Conservation (phyloP, 2,113 vertebrate species). For the Dasyurus viverrinus region DNA sequence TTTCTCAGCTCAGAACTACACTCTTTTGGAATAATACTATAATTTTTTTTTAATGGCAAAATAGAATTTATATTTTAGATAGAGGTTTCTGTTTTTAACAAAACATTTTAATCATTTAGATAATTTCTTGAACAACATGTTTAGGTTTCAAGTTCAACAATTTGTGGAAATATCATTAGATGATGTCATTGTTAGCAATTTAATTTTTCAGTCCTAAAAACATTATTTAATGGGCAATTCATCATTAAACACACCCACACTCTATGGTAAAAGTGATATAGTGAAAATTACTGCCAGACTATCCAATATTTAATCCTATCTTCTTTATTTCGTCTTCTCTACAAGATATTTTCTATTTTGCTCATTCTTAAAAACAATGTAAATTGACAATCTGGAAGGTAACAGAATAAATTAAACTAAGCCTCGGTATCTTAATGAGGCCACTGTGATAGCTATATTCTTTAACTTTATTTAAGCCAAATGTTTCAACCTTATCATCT, state of each 20-base stretch:
- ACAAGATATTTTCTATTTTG: background rate
- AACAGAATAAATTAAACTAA: background rate
- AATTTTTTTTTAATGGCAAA: background rate
- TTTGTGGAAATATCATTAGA: background rate
- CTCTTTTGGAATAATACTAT: background rate
- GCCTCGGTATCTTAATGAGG: background rate
- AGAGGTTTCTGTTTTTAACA: background rate
- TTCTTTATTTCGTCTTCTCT: background rate
- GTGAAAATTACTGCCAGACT: background rate
- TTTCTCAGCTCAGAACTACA: constrained; percentile 6
- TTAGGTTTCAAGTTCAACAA: background rate
- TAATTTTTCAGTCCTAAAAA: background rate
- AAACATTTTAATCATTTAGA: background rate
- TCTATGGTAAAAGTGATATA: background rate
- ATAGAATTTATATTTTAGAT: background rate
- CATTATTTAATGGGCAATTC: background rate
- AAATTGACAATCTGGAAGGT: background rate
- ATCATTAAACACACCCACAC: background rate
- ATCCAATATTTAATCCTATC: background rate
- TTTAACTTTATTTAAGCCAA: background rate
- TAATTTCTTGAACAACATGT: background rate
- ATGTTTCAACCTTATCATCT: background rate
- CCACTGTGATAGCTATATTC: background rate
- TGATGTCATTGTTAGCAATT: background rate
- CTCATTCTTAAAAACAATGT: background rate